Percentiles rank a stretch among this genome's conserved stretches.
Conservation (phyloP, 1,140 invertebrate genomes). For the Gryllus bimaculatus region DNA sequence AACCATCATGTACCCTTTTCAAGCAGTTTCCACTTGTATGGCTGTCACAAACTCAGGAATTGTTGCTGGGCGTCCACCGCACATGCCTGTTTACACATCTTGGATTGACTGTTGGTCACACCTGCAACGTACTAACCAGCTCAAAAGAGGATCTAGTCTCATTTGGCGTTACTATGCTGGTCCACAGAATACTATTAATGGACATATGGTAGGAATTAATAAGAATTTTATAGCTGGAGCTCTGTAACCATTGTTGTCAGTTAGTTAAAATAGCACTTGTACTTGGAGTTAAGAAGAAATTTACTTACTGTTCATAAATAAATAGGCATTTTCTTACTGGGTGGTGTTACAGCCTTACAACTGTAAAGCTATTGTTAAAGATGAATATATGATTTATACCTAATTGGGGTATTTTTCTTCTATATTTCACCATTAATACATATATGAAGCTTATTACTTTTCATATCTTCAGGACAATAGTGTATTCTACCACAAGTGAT, state of each 20-base stretch:
- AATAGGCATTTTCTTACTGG: too few species aligned
- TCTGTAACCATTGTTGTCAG: not conserved
- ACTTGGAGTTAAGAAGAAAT: too few species aligned
- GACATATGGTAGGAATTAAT: not conserved
- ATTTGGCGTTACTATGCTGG: constrained; percentile 66
- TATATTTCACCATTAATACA: too few species aligned
- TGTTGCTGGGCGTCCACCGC: constrained; percentile 61
- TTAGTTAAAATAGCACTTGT: not conserved
- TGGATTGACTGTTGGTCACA: constrained; percentile 76
- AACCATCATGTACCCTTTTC: constrained; percentile 74
- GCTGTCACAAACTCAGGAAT: constrained; percentile 67
- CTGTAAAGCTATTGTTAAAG: too few species aligned
- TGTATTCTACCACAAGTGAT: too few species aligned
- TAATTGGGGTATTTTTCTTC: too few species aligned
- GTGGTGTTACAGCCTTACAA: too few species aligned
- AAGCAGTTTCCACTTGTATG: constrained; percentile 81
- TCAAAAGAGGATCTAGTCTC: constrained; percentile 74
- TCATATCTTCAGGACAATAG: too few species aligned
- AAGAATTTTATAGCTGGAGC: not conserved
- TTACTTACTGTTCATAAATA: too few species aligned
- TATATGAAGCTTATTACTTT: too few species aligned
- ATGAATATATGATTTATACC: too few species aligned
- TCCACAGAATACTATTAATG: not conserved
- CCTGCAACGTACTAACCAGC: constrained; percentile 55
- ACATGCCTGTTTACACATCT: constrained; percentile 65